phyloP scores from a whole-genome alignment of 2,888 invertebrate genomes.

The Abscondita cerata region DNA sequence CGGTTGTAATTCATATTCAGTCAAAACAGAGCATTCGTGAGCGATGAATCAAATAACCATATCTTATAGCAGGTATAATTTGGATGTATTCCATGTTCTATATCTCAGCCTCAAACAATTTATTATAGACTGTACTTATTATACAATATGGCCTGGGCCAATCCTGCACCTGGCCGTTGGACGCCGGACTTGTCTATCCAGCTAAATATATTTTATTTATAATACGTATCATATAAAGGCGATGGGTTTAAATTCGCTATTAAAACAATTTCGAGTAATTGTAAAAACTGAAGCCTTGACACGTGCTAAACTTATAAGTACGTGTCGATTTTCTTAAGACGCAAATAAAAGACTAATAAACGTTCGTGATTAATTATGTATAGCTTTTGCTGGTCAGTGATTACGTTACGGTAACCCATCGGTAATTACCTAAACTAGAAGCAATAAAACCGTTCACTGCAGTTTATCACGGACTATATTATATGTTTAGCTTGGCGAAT shows the following conservation, averaged over 20 bases:
- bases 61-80: constrained; percentile 42
- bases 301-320: constrained; percentile 32
- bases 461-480: constrained; percentile 15
- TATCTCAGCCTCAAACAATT: constrained; percentile 41
- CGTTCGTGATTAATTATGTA: constrained; percentile 15
- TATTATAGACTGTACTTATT: constrained; percentile 46
- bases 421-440: constrained; percentile 10
- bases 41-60: constrained; percentile 40
- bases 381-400: constrained; percentile 16
- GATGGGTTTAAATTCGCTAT: neutral
- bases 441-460: constrained; percentile 10
- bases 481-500: constrained; percentile 11
- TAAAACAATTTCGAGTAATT: neutral
- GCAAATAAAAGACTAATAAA: neutral
- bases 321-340: constrained; percentile 22
- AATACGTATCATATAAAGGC: constrained; percentile 11
- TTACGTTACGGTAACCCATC: constrained; percentile 16
- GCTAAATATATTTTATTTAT: constrained; percentile 34
- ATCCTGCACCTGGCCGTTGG: constrained; percentile 42
- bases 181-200: constrained; percentile 40
- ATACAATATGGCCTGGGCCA: constrained; percentile 43
- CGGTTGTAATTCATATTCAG: constrained; percentile 39
- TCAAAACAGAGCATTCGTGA: constrained; percentile 41
- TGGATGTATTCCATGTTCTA: constrained; percentile 38
- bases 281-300: constrained; percentile 12